phyloP scores from a whole-genome alignment of 2,113 vertebrate genomes.

The Heliornis fulica region DNA sequence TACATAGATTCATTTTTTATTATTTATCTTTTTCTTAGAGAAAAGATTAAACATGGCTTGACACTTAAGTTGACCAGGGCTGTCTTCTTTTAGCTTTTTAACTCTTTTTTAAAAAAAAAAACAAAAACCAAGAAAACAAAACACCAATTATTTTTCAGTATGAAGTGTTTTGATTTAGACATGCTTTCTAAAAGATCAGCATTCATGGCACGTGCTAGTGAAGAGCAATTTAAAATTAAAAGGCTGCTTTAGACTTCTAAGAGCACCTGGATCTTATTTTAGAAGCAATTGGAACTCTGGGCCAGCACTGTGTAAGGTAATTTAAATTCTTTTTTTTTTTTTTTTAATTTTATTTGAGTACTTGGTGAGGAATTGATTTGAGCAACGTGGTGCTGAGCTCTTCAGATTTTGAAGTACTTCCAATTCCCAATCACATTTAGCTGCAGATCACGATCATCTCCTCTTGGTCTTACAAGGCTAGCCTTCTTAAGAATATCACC shows the following conservation, averaged over 20 bases:
- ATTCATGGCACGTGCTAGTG: neutral
- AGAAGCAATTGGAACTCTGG: constrained; percentile 58
- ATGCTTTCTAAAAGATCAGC: neutral
- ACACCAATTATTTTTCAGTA: neutral
- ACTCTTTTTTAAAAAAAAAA: no score
- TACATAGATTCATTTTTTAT: neutral
- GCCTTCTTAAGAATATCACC: neutral
- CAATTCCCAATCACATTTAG: constrained; percentile 32
- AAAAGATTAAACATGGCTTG: neutral
- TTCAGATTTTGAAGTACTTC: constrained; percentile 38
- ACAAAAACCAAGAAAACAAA: no score
- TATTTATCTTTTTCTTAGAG: neutral
- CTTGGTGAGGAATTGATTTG: constrained; percentile 55
- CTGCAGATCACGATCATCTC: neutral
- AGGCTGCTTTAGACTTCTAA: constrained; percentile 39
- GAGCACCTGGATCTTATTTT: constrained; percentile 74
- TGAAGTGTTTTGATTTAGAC: neutral
- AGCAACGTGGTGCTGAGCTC: neutral
- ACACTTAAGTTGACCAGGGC: neutral
- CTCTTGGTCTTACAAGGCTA: neutral
- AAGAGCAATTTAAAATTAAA: constrained; percentile 63
- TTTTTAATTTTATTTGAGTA: constrained; percentile 48
- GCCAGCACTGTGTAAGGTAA: constrained; percentile 50
- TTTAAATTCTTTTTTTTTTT: constrained; percentile 42
- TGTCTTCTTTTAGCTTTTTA: neutral